These are phyloP conservation scores for Cherax quadricarinatus DNA, from an alignment of 1,140 invertebrate genomes.

Conservation along the genomic window DNA sequence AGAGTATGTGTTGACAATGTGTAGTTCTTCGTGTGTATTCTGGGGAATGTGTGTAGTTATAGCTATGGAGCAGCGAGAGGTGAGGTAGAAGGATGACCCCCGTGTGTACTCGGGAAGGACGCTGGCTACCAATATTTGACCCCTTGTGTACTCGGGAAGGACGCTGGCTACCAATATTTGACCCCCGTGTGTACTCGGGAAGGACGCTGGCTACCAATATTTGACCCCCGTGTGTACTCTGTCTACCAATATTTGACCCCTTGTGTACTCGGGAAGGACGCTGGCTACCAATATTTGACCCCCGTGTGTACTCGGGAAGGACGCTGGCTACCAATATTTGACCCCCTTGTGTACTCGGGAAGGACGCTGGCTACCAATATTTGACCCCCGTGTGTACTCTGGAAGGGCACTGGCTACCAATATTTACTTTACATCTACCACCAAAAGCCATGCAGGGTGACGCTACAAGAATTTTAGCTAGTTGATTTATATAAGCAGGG, in stretches of 20 bases:
- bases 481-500: slow-evolving; percentile 50
- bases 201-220: neutral
- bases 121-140: slow-evolving; percentile 17
- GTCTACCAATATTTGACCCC: neutral
- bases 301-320: neutral
- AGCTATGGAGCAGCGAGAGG: neutral
- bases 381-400: neutral
- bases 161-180: neutral
- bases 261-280: neutral
- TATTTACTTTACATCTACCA: slow-evolving; percentile 44
- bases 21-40: no score
- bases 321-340: neutral
- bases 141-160: neutral
- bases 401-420: neutral
- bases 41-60: neutral
- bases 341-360: neutral
- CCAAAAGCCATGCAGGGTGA: slow-evolving; percentile 67
- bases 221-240: neutral
- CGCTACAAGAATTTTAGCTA: slow-evolving; percentile 39
- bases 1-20: no score
- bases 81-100: slow-evolving; percentile 1
- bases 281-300: slow-evolving; percentile 1
- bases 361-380: neutral
- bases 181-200: neutral
- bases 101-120: neutral